phyloP scores from a whole-genome alignment of 64 coral and sea anemone genomes.

The Actinia tenebrosa region DNA sequence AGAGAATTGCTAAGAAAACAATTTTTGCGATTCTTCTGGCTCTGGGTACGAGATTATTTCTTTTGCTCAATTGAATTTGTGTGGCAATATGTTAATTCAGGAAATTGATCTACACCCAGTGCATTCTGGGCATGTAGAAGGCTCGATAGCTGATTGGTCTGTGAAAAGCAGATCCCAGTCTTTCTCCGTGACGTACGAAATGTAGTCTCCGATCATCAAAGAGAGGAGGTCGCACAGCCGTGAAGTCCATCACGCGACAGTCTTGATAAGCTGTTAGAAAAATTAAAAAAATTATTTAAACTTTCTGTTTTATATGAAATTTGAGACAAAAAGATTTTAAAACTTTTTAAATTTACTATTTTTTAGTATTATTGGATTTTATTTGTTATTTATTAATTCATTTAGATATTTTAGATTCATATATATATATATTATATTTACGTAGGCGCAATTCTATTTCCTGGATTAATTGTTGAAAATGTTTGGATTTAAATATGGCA shows the following conservation, averaged over 20 bases:
- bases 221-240: constrained; percentile 17
- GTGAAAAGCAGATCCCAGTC: constrained; percentile 63
- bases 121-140: constrained; percentile 52
- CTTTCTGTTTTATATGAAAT: no score
- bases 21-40: background rate
- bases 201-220: constrained; percentile 31
- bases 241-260: constrained; percentile 19
- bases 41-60: no score
- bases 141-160: constrained; percentile 27
- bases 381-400: background rate
- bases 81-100: background rate
- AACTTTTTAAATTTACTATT: background rate
- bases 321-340: no score
- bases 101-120: constrained; percentile 27
- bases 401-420: background rate
- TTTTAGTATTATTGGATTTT: no score
- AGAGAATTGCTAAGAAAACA: background rate
- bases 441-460: no score
- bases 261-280: constrained; percentile 40
- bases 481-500: background rate
- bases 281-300: background rate
- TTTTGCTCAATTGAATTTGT: background rate
- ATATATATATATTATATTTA: background rate
- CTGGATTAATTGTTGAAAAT: no score
- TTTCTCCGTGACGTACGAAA: constrained; percentile 24